These are phyloP conservation scores for Piaya cayana DNA, from an alignment of 2,113 vertebrate species.

Conservation along the genomic window DNA sequence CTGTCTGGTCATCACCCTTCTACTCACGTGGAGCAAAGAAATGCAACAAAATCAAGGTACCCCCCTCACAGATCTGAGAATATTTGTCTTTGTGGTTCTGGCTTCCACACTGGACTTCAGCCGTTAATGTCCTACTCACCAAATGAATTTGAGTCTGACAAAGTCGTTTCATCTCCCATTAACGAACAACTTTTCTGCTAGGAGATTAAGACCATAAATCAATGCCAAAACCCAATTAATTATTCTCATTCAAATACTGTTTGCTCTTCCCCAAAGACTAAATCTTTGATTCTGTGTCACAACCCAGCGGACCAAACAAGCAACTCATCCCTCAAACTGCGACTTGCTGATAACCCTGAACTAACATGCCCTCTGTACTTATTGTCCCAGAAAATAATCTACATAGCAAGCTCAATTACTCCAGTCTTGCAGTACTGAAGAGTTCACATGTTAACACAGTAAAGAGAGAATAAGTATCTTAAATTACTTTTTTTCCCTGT, in stretches of 20 bases:
- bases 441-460: not conserved
- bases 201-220: not conserved
- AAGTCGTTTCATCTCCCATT: slow-evolving; percentile 15
- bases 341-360: not conserved
- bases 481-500: not conserved
- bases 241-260: not conserved
- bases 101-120: not conserved
- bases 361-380: not conserved
- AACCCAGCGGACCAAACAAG: not conserved
- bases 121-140: not conserved
- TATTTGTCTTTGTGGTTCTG: not conserved
- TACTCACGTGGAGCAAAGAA: not conserved
- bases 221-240: not conserved
- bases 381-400: not conserved
- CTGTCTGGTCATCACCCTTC: not conserved
- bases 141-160: not conserved
- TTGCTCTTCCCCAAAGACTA: not conserved
- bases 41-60: not conserved
- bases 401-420: not conserved
- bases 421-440: slow-evolving; percentile 38
- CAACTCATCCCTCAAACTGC: not conserved
- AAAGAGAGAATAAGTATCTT: slow-evolving; percentile 6
- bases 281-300: not conserved
- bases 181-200: not conserved
- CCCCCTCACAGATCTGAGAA: not conserved